Base-by-base conservation (phyloP, 2,888 invertebrate genomes). In the Oasisia sp. region DNA sequence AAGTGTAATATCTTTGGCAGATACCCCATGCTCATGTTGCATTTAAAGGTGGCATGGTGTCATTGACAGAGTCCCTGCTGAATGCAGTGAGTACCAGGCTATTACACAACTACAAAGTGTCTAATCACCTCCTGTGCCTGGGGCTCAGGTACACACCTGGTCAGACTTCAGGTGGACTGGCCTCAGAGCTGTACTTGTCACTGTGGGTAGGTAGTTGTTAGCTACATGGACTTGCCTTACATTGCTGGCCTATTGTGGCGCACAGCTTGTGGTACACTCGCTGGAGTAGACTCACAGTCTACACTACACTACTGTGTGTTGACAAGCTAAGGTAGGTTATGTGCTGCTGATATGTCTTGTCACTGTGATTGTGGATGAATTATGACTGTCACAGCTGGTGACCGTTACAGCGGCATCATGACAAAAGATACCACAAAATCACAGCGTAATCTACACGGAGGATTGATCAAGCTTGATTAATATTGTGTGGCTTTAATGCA, bases 21-120 rank as follows among this genome's bases (percentile, higher is more conserved):
- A 74, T 27, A 74, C 7, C 74, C 74, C 74, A 74, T 19, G 19
- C 27, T n/a, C 74, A 74, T 7, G 19, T 27, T 27, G 27, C 27
- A 74, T 74, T 74, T 74, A n/a, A 74, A 74, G 74, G 7, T 58
- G 19, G 19, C 58, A 58, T 58, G 14, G 19, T 27, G 74, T 74
- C 74, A 74, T 74, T 74, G 74, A 74, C 27, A 74, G 19, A 27
- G 74, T n/a, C 74, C 74, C 74, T 74, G n/a, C 5, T 19, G 74
- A 74, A 74, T n/a, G 7, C 74, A 0, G 19, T 19, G 74, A 74
- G 74, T 27, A 74, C 74, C 27, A 74, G 74, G 74, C 74, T 74
- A n/a, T 74, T 74, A 7, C 74, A 74, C 74, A 74, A 74, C 74
- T 74, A 74, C 74, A 74, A 74, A 74, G 74, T 74, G 74, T 74